Percentiles rank a stretch among this genome's conserved stretches.
These are phyloP conservation scores for Itoplectis maculator DNA, from an alignment of 2,888 invertebrate species.

Conservation along the genomic window DNA sequence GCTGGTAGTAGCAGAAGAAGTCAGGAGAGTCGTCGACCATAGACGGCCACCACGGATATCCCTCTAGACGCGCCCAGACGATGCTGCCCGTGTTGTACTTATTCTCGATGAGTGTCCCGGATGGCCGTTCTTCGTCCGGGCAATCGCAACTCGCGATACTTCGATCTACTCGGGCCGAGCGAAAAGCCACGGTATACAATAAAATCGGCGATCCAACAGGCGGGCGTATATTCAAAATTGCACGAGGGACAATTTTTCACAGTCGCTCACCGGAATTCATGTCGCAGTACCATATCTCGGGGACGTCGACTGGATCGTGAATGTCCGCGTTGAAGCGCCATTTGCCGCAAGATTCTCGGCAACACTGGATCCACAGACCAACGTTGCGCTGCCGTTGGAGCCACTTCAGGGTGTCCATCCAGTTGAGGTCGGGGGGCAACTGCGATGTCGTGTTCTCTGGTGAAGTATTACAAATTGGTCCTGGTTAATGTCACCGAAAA, in stretches of 20 bases:
- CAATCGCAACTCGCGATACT: slow-evolving; percentile 85
- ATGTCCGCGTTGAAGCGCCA: slow-evolving; percentile 87
- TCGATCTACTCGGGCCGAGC: slow-evolving; percentile 12
- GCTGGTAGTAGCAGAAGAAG: slow-evolving; percentile 67
- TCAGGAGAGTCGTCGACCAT: slow-evolving; percentile 90
- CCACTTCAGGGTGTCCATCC: slow-evolving; percentile 81
- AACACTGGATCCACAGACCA: slow-evolving; percentile 88
- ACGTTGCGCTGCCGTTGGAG: slow-evolving; percentile 85
- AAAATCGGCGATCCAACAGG: background rate
- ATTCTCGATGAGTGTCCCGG: slow-evolving; percentile 86
- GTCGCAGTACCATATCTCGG: slow-evolving; percentile 87
- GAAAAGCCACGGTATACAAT: slow-evolving; percentile 1
- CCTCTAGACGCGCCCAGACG: slow-evolving; percentile 88
- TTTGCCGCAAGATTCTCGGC: slow-evolving; percentile 85
- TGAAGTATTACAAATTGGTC: too few species aligned
- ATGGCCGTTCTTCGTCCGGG: slow-evolving; percentile 85
- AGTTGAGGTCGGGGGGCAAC: background rate
- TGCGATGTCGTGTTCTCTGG: background rate
- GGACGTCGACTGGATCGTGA: slow-evolving; percentile 87
- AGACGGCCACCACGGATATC: slow-evolving; percentile 91
- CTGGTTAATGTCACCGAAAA: too few species aligned
- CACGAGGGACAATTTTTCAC: background rate
- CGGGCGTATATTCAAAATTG: too few species aligned
- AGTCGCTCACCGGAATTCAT: slow-evolving; percentile 87
- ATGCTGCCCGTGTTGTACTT: slow-evolving; percentile 88